Percentiles rank a stretch among this genome's conserved stretches.
Evolutionary conservation across 2,888 invertebrate species (phyloP).

Genomic region (Nymphalis polychloros): DNA sequence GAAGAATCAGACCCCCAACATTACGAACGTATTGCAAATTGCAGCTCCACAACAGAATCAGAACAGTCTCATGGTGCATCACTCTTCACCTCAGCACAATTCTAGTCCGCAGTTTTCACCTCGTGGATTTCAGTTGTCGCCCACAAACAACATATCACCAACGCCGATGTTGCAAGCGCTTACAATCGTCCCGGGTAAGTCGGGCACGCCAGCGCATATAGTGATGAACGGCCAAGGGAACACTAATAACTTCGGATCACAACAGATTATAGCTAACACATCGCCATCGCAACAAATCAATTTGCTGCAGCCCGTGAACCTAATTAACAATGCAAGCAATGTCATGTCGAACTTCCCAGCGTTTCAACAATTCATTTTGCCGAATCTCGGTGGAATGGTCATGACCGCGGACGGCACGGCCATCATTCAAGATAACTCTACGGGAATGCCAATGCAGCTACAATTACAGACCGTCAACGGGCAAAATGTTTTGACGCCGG

Average conservation of each 20-base stretch:
- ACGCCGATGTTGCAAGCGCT: slow-evolving; percentile 88
- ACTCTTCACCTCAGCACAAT: slow-evolving; percentile 74
- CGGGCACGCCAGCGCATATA: slow-evolving; percentile 86
- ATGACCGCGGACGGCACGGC: slow-evolving; percentile 91
- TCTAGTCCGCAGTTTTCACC: slow-evolving; percentile 84
- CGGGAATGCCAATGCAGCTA: slow-evolving; percentile 86
- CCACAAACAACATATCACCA: slow-evolving; percentile 84
- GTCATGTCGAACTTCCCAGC: slow-evolving; percentile 89
- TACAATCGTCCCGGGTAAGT: slow-evolving; percentile 89
- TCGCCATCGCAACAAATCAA: slow-evolving; percentile 85
- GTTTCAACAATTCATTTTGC: slow-evolving; percentile 91
- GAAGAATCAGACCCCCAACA: slow-evolving; percentile 85
- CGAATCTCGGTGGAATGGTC: slow-evolving; percentile 90
- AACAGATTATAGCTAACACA: slow-evolving; percentile 85
- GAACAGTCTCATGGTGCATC: slow-evolving; percentile 82
- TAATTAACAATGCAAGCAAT: slow-evolving; percentile 86
- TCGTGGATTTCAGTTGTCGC: slow-evolving; percentile 88
- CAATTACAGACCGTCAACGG: slow-evolving; percentile 91
- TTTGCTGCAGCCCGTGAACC: slow-evolving; percentile 90
- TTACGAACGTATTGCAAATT: slow-evolving; percentile 86
- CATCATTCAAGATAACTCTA: slow-evolving; percentile 86
- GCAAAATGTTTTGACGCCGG: slow-evolving; percentile 88
- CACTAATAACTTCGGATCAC: slow-evolving; percentile 83
- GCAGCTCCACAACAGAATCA: slow-evolving; percentile 85
- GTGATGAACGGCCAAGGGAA: slow-evolving; percentile 88